phyloP scores from a whole-genome alignment of 1,140 invertebrate genomes.

The Triops cancriformis region DNA sequence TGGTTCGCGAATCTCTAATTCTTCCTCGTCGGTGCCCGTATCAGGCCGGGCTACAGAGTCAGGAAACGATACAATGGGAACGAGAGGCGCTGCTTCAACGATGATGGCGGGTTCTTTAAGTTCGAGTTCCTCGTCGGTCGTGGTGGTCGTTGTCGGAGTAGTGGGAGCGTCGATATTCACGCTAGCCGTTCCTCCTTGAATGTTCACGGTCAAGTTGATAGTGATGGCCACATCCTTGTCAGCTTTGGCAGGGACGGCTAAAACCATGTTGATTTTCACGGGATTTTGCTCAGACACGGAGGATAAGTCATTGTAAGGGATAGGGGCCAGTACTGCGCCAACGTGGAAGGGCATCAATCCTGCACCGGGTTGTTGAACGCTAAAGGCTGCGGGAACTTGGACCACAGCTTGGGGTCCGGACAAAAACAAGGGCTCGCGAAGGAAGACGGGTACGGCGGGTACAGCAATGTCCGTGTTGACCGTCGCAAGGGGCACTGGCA shows the following conservation, averaged over 20 bases:
- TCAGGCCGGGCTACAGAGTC: background rate
- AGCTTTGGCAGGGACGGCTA: background rate
- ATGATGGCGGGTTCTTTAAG: background rate
- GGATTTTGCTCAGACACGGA: background rate
- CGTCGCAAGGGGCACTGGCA: background rate
- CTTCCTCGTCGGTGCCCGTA: background rate
- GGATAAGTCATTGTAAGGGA: background rate
- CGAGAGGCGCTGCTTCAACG: background rate
- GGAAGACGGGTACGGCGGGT: background rate
- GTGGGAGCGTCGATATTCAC: background rate
- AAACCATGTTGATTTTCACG: background rate
- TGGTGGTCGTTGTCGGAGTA: background rate
- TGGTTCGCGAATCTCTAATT: slow-evolving; percentile 14
- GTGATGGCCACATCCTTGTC: background rate
- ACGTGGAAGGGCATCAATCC: background rate
- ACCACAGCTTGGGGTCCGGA: background rate
- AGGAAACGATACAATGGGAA: background rate
- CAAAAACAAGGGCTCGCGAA: background rate
- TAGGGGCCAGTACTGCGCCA: background rate
- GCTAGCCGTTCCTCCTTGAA: background rate
- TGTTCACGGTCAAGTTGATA: background rate
- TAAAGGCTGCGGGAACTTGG: background rate
- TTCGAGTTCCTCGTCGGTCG: background rate
- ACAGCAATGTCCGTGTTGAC: background rate
- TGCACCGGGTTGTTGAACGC: background rate